Conservation (phyloP, 2,888 invertebrate species). For the Norana najaformis region DNA sequence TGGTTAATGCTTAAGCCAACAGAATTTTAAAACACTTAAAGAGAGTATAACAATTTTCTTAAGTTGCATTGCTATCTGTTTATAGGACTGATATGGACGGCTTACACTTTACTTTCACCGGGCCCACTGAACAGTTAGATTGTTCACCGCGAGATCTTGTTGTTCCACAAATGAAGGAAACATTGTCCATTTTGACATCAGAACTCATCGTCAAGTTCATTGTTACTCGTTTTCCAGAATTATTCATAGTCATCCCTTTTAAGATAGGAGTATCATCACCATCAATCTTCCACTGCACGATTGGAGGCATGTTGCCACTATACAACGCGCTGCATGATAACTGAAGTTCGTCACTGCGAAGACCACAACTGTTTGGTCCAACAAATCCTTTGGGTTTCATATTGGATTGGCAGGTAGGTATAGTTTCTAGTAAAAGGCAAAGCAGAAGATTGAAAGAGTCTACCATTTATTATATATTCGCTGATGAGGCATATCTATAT, state of each 20-base stretch:
- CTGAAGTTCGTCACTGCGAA: not conserved
- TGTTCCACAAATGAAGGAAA: not conserved
- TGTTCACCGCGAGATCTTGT: not conserved
- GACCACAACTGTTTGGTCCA: not conserved
- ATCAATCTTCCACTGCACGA: not conserved
- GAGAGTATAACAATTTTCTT: too few species aligned
- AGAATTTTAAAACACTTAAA: too few species aligned
- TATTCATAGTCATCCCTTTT: not conserved
- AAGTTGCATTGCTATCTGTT: too few species aligned
- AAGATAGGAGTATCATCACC: not conserved
- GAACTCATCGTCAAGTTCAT: not conserved
- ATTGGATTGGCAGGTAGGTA: not conserved
- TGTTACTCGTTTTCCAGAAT: not conserved
- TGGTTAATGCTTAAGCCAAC: too few species aligned
- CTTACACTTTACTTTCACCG: not conserved
- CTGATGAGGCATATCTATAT: too few species aligned
- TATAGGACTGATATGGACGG: not conserved
- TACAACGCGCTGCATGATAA: not conserved
- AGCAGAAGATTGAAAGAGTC: too few species aligned
- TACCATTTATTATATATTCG: too few species aligned
- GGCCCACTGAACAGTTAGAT: not conserved
- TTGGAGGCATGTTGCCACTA: not conserved
- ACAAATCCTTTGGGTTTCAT: not conserved
- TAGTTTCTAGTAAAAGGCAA: not conserved
- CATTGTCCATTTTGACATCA: not conserved